Evolutionary conservation across 2,113 vertebrate genomes (phyloP).

Genomic region (Pollimyrus isidori): DNA sequence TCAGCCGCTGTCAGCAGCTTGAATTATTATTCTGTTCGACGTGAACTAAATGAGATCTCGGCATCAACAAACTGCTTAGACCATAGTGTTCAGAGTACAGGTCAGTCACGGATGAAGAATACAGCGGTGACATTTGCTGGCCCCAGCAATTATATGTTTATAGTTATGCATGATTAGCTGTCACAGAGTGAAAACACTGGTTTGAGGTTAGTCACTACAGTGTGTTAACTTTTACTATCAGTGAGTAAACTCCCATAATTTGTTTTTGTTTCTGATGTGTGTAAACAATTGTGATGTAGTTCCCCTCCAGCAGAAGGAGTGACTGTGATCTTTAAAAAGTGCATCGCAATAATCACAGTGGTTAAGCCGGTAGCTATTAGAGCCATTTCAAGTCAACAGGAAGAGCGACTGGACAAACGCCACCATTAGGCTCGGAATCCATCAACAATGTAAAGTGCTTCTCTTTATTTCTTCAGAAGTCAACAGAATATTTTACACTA

Average conservation of each 20-base stretch:
- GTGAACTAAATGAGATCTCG: background rate
- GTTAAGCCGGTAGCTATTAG: slow-evolving; percentile 12
- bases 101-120: background rate
- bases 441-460: background rate
- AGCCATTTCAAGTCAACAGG: slow-evolving; percentile 12
- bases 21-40: background rate
- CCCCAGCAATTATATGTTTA: background rate
- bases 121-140: background rate
- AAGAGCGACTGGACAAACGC: slow-evolving; percentile 1
- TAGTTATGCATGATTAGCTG: slow-evolving; percentile 11
- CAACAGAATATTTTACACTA: background rate
- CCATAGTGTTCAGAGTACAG: background rate
- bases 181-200: slow-evolving; percentile 26
- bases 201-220: slow-evolving; percentile 22
- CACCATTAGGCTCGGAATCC: background rate
- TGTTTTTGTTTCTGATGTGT: slow-evolving; percentile 30
- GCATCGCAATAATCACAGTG: background rate
- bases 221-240: slow-evolving; percentile 33
- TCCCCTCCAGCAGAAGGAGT: slow-evolving; percentile 22
- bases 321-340: slow-evolving; percentile 7
- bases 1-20: background rate
- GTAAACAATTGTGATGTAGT: slow-evolving; percentile 30
- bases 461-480: background rate
- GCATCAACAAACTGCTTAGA: background rate
- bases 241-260: slow-evolving; percentile 33